Conservation (phyloP, 2,797 vertebrate genomes). For the Cichlasoma orientale region DNA sequence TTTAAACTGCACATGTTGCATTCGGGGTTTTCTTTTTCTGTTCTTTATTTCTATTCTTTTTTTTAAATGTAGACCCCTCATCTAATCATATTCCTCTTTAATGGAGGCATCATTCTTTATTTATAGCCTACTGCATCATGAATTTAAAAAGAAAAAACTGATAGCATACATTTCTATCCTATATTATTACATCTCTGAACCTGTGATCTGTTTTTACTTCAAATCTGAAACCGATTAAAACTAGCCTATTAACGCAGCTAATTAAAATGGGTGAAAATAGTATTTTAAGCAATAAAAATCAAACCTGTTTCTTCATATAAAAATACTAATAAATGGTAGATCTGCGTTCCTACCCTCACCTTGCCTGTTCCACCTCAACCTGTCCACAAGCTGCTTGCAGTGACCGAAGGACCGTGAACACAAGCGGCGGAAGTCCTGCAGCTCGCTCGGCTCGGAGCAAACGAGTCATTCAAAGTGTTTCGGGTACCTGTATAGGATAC, state of each 20-base stretch:
- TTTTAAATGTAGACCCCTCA: too few species aligned
- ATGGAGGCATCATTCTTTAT: background rate
- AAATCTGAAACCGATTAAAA: background rate
- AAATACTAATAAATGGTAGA: background rate
- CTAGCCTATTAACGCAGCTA: background rate
- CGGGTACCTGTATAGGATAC: background rate
- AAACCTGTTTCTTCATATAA: background rate
- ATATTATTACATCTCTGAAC: background rate
- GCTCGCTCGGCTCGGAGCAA: background rate
- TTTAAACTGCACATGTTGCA: too few species aligned
- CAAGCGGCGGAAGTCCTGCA: background rate
- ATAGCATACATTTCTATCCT: background rate
- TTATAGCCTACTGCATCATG: background rate
- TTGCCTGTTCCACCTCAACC: background rate
- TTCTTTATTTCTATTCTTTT: too few species aligned
- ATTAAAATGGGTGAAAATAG: rapidly evolving
- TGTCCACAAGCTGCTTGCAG: background rate
- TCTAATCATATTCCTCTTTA: background rate
- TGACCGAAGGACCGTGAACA: background rate
- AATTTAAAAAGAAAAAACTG: too few species aligned
- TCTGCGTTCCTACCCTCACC: background rate
- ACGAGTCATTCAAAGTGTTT: background rate
- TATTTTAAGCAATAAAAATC: background rate
- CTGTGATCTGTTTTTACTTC: background rate
- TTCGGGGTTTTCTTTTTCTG: too few species aligned